phyloP scores from a whole-genome alignment of 2,113 vertebrate species.

The Charadrius vociferus region DNA sequence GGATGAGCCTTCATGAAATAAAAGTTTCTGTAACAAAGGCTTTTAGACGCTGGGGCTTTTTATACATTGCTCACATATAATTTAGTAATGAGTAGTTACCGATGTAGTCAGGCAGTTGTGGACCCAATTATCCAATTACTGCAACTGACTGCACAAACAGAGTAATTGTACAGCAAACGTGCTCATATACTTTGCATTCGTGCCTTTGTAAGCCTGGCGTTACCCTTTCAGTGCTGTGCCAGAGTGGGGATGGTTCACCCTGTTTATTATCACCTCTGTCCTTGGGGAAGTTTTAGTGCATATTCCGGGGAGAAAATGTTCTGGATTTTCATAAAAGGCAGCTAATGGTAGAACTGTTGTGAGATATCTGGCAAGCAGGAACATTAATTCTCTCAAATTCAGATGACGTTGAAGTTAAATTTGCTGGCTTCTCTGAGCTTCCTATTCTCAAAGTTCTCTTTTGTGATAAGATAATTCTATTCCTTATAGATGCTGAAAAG shows the following conservation, averaged over 20 bases:
- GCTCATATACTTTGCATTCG: neutral
- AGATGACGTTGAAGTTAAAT: neutral
- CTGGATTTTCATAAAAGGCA: neutral
- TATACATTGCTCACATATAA: constrained; percentile 32
- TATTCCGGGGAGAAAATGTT: neutral
- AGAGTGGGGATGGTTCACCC: neutral
- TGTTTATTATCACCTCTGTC: neutral
- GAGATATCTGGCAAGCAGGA: neutral
- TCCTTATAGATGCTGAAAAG: neutral
- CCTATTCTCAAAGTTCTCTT: neutral
- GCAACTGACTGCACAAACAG: neutral
- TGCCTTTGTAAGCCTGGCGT: neutral
- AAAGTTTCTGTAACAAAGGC: constrained; percentile 32
- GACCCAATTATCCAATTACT: constrained; percentile 54
- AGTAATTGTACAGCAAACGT: neutral
- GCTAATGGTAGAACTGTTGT: neutral
- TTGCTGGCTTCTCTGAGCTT: neutral
- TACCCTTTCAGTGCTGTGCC: neutral
- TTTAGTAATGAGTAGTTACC: constrained; percentile 46
- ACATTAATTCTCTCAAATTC: neutral
- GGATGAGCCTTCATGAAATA: neutral
- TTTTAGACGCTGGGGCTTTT: constrained; percentile 6
- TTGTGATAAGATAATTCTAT: neutral
- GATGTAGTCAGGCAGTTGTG: constrained; percentile 13
- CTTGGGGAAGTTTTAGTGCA: neutral